phyloP scores from a whole-genome alignment of 1,140 invertebrate genomes.

The Drosophila nigrodunni region DNA sequence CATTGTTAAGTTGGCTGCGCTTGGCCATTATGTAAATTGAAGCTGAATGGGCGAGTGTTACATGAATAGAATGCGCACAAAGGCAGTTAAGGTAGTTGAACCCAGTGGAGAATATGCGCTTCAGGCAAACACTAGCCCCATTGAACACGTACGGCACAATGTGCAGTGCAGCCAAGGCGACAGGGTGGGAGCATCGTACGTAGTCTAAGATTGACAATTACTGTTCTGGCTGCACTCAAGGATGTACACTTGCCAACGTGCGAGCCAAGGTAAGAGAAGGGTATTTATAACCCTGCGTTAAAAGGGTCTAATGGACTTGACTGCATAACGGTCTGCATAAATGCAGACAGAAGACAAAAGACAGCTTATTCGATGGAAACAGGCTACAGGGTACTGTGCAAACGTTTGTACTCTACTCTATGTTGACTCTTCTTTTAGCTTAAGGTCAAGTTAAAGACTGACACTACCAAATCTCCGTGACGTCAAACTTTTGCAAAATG shows the following conservation, averaged over 20 bases:
- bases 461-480: conserved; percentile 79
- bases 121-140: conserved; percentile 50
- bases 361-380: too few species aligned
- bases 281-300: not conserved
- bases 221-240: conserved; percentile 50
- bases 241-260: conserved; percentile 31
- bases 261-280: not conserved
- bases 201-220: conserved; percentile 55
- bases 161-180: conserved; percentile 16
- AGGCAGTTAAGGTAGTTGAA: conserved; percentile 12
- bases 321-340: too few species aligned
- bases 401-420: too few species aligned
- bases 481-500: conserved; percentile 81
- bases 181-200: conserved; percentile 5
- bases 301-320: too few species aligned
- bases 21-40: not conserved
- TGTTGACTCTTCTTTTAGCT: not conserved
- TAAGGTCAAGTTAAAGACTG: conserved; percentile 42
- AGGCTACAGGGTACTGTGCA: too few species aligned
- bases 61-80: not conserved
- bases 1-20: conserved; percentile 10
- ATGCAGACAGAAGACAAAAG: too few species aligned
- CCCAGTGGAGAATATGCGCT: conserved; percentile 51
- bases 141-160: conserved; percentile 68
- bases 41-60: not conserved